Evolutionary conservation across 2,113 vertebrate species (phyloP), one percentile per base, ranked within the genome.

Genomic region (Natator depressus): DNA sequence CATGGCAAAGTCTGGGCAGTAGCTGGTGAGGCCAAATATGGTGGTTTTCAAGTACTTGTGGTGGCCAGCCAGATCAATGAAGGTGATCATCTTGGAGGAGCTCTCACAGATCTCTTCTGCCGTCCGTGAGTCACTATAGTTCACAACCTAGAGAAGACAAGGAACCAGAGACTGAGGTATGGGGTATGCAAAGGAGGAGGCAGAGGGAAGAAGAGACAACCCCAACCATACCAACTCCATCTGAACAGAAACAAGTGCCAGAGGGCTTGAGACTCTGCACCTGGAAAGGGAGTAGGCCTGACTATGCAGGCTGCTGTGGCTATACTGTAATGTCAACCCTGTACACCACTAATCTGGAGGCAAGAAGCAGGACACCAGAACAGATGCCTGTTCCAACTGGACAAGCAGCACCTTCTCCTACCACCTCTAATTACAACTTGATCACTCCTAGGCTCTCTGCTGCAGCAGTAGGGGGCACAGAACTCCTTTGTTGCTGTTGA

Each of bases 51-150:
- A 97, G 97, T 99, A 99, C 91, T 99, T 99, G 98, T 99, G 99
- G 97, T 99, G 99, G 79, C 99, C 99, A 6, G 99, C 99, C 97
- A 99, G 98, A 96, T 99, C 99, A 53, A 99, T 99, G 97, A 99
- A 99, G 55, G 99, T 99, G 98, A 99, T 99, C 99, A 99, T 99
- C 98, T 99, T 99, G 93, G 99, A 99, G 89, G 99, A 99, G 93
- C 99, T 99, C 98, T 99, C 99, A 88, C 99, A 99, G 97, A 99
- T 99, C 93, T 99, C 99, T 96, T 99, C 99, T 75, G 99, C 99
- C 35, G 99, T 99, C 86, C 99, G 98, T 69, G 99, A 99, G 94
- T 99, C 99, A 1, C 99, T 99, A 98, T 99, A 99, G 98, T 99
- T 99, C 93, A 99, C 99, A 96, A 99, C 99, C 99, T 99, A 94